Evolutionary conservation across 2,888 invertebrate species (phyloP).

Genomic region (Stratiomys singularior): DNA sequence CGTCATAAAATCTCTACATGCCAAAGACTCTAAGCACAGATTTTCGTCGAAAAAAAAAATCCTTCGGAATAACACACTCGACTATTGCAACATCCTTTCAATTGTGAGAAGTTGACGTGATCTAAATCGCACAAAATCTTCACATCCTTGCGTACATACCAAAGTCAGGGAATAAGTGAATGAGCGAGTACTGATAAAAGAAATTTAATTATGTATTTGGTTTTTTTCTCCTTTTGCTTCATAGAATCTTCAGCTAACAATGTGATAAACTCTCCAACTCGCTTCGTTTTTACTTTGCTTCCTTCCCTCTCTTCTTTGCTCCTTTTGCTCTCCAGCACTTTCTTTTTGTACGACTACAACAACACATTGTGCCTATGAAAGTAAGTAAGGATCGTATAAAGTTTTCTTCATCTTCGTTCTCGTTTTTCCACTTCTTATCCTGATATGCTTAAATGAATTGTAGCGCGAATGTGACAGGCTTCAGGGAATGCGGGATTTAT

Average conservation of each 20-base stretch:
- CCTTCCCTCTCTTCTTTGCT: no score
- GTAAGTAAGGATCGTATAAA: background rate
- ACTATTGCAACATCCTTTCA: constrained; percentile 3
- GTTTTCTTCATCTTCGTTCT: background rate
- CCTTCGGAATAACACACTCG: background rate
- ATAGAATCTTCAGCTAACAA: background rate
- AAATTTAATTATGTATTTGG: constrained; percentile 33
- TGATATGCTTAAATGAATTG: constrained; percentile 4
- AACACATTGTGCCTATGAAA: background rate
- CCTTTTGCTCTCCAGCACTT: no score
- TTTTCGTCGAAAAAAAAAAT: no score
- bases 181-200: constrained; percentile 20
- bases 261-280: constrained; percentile 9
- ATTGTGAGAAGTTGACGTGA: constrained; percentile 29
- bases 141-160: constrained; percentile 2
- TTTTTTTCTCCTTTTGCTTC: background rate
- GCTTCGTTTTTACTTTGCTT: no score
- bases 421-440: background rate
- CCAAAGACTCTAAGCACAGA: background rate
- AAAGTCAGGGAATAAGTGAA: background rate
- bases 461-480: constrained; percentile 35
- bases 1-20: no score
- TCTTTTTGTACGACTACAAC: no score
- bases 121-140: constrained; percentile 19
- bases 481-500: constrained; percentile 32